phyloP scores from a whole-genome alignment of 2,113 vertebrate species.

The Tenrec ecaudatus region DNA sequence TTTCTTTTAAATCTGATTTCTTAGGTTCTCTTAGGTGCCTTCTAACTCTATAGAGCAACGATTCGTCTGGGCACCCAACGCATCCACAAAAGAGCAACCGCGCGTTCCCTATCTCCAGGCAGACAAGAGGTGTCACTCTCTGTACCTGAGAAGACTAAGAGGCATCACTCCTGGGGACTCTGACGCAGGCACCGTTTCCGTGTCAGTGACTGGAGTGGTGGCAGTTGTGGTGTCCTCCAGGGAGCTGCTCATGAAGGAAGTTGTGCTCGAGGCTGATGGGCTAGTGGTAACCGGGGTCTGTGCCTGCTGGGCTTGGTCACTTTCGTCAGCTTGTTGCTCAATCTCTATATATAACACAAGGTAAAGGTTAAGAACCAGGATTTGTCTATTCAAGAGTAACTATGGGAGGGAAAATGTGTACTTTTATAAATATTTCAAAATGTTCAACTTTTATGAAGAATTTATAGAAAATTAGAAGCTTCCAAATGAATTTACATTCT shows the following conservation, averaged over 20 bases:
- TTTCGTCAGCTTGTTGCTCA: slow-evolving; percentile 93
- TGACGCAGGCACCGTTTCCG: slow-evolving; percentile 95
- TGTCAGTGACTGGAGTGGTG: slow-evolving; percentile 98
- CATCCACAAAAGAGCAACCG: not conserved
- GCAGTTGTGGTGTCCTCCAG: slow-evolving; percentile 98
- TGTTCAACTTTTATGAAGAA: slow-evolving; percentile 28
- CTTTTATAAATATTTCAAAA: slow-evolving; percentile 52
- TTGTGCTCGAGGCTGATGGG: slow-evolving; percentile 98
- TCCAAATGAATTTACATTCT: not conserved
- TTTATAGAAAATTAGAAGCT: slow-evolving; percentile 26
- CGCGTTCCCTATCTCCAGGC: not conserved
- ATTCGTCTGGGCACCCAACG: not conserved
- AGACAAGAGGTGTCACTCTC: not conserved
- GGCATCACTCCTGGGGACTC: slow-evolving; percentile 99
- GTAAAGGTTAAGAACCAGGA: slow-evolving; percentile 26
- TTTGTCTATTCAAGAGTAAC: slow-evolving; percentile 29
- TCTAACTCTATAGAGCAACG: not conserved
- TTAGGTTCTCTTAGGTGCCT: not conserved
- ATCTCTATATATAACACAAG: slow-evolving; percentile 86
- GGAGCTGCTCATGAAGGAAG: slow-evolving; percentile 99
- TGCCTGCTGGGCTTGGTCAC: slow-evolving; percentile 92
- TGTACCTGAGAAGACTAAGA: slow-evolving; percentile 96
- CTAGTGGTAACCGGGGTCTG: slow-evolving; percentile 98
- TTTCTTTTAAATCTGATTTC: too few relatives aligned
- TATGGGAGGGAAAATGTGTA: slow-evolving; percentile 28